Base-by-base conservation (phyloP, 2,797 vertebrate genomes). In the Leptodactylus fallax region DNA sequence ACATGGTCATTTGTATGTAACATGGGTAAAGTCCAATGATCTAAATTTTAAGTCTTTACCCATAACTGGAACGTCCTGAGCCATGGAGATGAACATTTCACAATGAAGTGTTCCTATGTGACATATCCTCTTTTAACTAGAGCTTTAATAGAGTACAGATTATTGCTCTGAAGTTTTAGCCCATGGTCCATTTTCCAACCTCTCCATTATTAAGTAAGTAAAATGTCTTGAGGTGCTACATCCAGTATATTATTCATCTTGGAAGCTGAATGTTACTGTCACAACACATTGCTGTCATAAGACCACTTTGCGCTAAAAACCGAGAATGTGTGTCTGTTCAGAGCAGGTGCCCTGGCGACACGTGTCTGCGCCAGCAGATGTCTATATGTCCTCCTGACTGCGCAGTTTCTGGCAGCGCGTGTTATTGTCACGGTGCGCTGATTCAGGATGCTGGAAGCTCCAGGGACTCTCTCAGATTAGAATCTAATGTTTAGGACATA, bases 341-440 rank as follows among this genome's bases (percentile, higher is more conserved):
- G 79, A 61, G 69, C 65, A 76, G 80, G 81, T 87, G 81, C n/a
- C 86, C 60, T 19, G 51, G 19, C 61, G 65, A 60, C 67, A 81
- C 56, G 27, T 60, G 55, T 2, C 79, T 17, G 79, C 27, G 69
- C 71, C 74, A 69, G 87, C 87, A 85, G 74, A 87, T 83, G 87
- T 83, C 74, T 72, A 12, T 47, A 27, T 45, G 72, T 77, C 80
- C 76, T 88, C 65, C 81, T 88, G 87, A 88, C 81, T 80, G 82
- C n/a, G 82, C 87, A 72, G 51, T 84, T 84, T 85, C 87, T 85
- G 76, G 76, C 76, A 79, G 61, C 45, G 36, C 23, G 63, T 65
- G 74, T 60, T 51, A 65, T 58, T 87, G 69, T 87, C 81, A 83
- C 72, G 63, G 81, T 79, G 81, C 51, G 61, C 87, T 88, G 87